These are phyloP conservation scores for Acrossocheilus fasciatus DNA, from an alignment of 2,797 vertebrate genomes.

Conservation along the genomic window DNA sequence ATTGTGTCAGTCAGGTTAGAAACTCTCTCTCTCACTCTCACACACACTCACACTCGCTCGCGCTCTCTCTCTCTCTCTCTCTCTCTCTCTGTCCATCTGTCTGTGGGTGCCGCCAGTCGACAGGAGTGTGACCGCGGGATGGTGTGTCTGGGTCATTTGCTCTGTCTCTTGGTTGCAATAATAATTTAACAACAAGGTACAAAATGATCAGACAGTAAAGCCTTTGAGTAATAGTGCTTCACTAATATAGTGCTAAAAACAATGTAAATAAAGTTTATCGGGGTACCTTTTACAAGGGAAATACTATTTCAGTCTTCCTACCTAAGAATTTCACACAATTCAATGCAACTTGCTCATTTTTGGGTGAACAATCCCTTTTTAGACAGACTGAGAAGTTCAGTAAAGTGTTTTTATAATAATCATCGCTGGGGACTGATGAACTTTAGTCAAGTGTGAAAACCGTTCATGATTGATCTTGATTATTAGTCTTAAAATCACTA, in stretches of 20 bases:
- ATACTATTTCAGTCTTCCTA: neutral
- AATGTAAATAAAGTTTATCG: neutral
- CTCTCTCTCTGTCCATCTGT: neutral
- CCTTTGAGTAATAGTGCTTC: no score
- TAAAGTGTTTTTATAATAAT: neutral
- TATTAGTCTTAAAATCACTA: neutral
- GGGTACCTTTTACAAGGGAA: no score
- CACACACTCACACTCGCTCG: neutral
- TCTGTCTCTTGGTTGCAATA: neutral
- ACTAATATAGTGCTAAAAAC: no score
- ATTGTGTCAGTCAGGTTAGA: constrained; percentile 6
- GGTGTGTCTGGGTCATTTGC: constrained; percentile 1
- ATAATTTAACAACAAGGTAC: neutral
- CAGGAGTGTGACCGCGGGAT: neutral
- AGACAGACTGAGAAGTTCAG: neutral
- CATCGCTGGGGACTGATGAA: neutral
- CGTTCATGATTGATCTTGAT: neutral
- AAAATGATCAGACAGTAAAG: neutral
- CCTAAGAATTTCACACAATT: neutral
- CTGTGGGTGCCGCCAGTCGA: neutral
- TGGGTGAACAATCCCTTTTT: neutral
- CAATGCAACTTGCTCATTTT: neutral
- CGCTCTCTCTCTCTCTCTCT: no score
- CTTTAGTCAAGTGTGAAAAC: neutral
- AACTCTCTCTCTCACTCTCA: no score